Conservation (phyloP, 2,797 vertebrate species). For the Hemibagrus guttatus region DNA sequence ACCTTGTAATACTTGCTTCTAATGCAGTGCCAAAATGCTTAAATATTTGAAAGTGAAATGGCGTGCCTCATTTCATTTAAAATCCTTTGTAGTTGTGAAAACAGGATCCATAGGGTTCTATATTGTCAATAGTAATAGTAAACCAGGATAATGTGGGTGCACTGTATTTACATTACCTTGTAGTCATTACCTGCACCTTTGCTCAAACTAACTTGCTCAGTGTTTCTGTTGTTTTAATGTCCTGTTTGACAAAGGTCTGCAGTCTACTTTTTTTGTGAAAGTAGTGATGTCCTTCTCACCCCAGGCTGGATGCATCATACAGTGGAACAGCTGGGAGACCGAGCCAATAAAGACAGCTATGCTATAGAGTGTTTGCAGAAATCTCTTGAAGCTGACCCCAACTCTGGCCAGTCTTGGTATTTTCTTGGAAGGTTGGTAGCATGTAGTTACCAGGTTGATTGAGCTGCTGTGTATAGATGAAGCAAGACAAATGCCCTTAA, state of each 20-base stretch:
- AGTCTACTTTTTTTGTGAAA: neutral
- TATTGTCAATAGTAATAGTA: neutral
- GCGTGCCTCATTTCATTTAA: neutral
- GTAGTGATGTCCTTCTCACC: constrained; percentile 22
- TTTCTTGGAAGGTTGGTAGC: constrained; percentile 91
- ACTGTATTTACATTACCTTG: neutral
- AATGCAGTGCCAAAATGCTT: neutral
- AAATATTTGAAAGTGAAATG: neutral
- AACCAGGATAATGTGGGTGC: neutral
- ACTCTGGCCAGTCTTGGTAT: constrained; percentile 99
- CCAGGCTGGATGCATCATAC: constrained; percentile 99
- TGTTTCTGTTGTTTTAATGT: neutral
- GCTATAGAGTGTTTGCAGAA: constrained; percentile 99
- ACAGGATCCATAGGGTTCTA: neutral
- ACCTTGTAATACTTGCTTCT: neutral
- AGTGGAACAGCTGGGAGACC: constrained; percentile 93
- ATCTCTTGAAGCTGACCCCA: constrained; percentile 96
- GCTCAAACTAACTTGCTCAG: neutral
- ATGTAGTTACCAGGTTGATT: neutral
- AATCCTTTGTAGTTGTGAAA: neutral
- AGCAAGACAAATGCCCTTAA: neutral
- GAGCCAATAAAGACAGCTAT: constrained; percentile 93
- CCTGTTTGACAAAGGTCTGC: neutral
- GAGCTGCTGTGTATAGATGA: neutral
- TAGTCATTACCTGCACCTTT: neutral